Percentiles rank a stretch among this genome's conserved stretches.
Conservation (phyloP, 2,888 invertebrate species). For the Lissocephala sabroskyi region DNA sequence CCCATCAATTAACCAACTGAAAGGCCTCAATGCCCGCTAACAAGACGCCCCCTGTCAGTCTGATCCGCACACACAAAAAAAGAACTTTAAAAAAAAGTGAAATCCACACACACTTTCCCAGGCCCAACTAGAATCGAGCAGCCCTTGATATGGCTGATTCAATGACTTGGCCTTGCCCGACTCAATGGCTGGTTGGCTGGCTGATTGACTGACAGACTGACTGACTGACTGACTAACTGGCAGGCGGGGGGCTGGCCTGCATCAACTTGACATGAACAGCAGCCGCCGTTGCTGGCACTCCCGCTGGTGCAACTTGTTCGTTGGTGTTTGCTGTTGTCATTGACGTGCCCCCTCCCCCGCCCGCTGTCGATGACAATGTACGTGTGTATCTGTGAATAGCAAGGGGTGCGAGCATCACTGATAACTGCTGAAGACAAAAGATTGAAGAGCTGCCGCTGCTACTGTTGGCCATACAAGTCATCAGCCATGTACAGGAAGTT, state of each 20-base stretch:
- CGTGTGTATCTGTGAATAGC: slow-evolving; percentile 32
- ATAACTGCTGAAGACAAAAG: slow-evolving; percentile 44
- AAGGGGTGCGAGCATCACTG: slow-evolving; percentile 26
- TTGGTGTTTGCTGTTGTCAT: slow-evolving; percentile 30
- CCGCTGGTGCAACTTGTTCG: slow-evolving; percentile 16
- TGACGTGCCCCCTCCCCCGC: not conserved
- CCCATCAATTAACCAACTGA: slow-evolving; percentile 50
- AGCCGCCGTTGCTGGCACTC: too few relatives aligned
- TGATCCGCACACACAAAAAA: slow-evolving; percentile 29
- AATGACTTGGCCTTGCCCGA: not conserved
- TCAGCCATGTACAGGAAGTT: slow-evolving; percentile 59
- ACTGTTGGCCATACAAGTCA: slow-evolving; percentile 45
- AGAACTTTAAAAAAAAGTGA: not conserved
- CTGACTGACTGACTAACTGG: too few relatives aligned
- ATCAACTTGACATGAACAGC: slow-evolving; percentile 3
- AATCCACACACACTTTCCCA: not conserved
- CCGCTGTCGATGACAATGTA: too few relatives aligned
- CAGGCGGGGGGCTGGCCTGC: not conserved
- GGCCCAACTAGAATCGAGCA: too few relatives aligned
- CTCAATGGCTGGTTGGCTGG: too few relatives aligned
- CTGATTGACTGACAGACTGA: too few relatives aligned
- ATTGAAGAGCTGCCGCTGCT: slow-evolving; percentile 32
- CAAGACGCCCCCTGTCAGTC: slow-evolving; percentile 55
- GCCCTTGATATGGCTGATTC: too few relatives aligned
- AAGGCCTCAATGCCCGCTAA: slow-evolving; percentile 49